These are phyloP conservation scores for Psephotus haematonotus DNA, from an alignment of 2,113 vertebrate genomes.

Conservation along the genomic window DNA sequence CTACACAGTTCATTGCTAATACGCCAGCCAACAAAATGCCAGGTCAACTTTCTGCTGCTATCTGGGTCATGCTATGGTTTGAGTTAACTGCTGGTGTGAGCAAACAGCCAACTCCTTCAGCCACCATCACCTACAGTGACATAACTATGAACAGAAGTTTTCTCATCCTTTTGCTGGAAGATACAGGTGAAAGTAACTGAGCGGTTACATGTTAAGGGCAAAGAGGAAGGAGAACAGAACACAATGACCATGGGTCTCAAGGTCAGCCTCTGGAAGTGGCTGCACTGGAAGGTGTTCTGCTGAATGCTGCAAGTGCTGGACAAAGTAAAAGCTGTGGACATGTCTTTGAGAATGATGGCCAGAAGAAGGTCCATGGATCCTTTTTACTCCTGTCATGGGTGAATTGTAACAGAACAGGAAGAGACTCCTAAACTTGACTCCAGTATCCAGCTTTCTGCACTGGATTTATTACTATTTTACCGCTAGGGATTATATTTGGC, in stretches of 20 bases:
- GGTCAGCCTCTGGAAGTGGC: neutral
- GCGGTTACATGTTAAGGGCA: neutral
- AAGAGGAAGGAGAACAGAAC: neutral
- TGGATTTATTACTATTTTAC: neutral
- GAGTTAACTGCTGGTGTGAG: neutral
- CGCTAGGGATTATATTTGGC: neutral
- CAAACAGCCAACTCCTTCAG: neutral
- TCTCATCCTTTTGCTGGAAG: neutral
- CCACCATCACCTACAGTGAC: neutral
- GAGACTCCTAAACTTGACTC: neutral
- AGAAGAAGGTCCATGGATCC: neutral
- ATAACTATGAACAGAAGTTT: neutral
- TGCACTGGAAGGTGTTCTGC: neutral
- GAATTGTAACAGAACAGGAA: neutral
- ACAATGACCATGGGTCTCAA: accelerated
- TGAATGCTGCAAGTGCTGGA: neutral
- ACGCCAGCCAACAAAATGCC: neutral
- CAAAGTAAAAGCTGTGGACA: neutral
- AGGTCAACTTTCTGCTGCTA: neutral
- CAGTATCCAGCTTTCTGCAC: neutral
- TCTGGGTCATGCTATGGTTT: neutral
- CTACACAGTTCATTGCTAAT: neutral
- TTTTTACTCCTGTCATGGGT: neutral
- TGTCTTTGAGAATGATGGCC: neutral
- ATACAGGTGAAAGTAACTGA: neutral